Conservation (phyloP, 1,140 invertebrate species). For the Calephelis nemesis region DNA sequence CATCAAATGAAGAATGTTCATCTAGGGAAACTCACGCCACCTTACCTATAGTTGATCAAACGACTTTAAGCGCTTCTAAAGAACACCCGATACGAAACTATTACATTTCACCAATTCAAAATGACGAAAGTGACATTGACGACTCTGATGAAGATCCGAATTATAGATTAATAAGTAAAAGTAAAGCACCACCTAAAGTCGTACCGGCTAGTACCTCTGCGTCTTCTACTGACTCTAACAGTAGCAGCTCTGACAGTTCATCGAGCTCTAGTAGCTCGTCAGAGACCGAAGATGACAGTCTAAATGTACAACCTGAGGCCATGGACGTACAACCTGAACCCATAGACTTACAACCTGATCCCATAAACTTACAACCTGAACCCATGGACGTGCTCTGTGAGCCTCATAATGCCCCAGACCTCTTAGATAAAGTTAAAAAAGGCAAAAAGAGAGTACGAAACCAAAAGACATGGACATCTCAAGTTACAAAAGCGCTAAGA, state of each 20-base stretch:
- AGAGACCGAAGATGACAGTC: not conserved
- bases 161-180: constrained; percentile 7
- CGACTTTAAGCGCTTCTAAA: not conserved
- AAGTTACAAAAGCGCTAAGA: constrained; percentile 30
- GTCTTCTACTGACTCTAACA: not conserved
- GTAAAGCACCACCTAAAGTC: not conserved
- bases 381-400: no score
- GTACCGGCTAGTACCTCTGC: constrained; percentile 13
- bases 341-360: no score
- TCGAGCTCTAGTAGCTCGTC: not conserved
- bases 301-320: not conserved
- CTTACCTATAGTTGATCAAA: not conserved
- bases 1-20: constrained; percentile 4
- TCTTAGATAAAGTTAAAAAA: not conserved
- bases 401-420: not conserved
- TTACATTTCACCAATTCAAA: constrained; percentile 19
- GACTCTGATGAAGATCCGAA: constrained; percentile 18
- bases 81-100: constrained; percentile 5
- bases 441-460: constrained; percentile 24
- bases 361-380: no score
- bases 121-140: constrained; percentile 17
- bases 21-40: constrained; percentile 9
- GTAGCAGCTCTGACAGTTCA: constrained; percentile 12
- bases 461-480: constrained; percentile 27
- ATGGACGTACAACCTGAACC: no score